phyloP scores from a whole-genome alignment of 2,113 vertebrate genomes.

The Chaetura pelagica region DNA sequence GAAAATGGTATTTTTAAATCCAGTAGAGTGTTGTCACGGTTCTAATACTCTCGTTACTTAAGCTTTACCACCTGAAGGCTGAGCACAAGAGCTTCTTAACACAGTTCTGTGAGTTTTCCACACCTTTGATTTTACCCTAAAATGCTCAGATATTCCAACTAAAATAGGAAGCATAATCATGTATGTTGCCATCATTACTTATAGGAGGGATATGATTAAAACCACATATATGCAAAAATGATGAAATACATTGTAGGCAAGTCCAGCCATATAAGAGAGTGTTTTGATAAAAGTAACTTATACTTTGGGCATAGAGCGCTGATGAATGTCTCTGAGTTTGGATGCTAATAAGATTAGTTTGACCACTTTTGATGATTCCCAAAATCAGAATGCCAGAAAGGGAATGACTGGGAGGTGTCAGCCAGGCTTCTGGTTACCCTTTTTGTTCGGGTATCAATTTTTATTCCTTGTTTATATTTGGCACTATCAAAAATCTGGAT shows the following conservation, averaged over 20 bases:
- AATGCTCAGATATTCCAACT: not conserved
- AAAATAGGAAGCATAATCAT: not conserved
- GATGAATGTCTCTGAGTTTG: not conserved
- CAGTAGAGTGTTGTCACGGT: constrained; percentile 46
- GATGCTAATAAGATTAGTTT: not conserved
- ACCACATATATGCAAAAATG: not conserved
- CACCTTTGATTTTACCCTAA: constrained; percentile 15
- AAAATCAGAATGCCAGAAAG: not conserved
- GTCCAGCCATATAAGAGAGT: not conserved
- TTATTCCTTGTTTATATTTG: not conserved
- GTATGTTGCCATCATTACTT: not conserved
- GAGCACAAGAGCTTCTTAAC: constrained; percentile 48
- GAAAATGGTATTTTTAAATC: constrained; percentile 58
- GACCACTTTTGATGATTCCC: not conserved
- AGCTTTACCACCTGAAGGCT: constrained; percentile 51
- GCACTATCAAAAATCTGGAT: not conserved
- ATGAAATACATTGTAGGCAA: not conserved
- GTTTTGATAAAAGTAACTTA: not conserved
- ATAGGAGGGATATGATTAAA: not conserved
- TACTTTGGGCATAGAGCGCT: not conserved
- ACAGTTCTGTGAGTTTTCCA: not conserved
- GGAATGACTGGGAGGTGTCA: not conserved
- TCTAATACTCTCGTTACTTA: not conserved
- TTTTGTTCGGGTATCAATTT: not conserved
- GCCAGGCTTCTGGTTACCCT: not conserved